Conservation (phyloP, 1,140 invertebrate genomes). For the Drosophila lacertosa region DNA sequence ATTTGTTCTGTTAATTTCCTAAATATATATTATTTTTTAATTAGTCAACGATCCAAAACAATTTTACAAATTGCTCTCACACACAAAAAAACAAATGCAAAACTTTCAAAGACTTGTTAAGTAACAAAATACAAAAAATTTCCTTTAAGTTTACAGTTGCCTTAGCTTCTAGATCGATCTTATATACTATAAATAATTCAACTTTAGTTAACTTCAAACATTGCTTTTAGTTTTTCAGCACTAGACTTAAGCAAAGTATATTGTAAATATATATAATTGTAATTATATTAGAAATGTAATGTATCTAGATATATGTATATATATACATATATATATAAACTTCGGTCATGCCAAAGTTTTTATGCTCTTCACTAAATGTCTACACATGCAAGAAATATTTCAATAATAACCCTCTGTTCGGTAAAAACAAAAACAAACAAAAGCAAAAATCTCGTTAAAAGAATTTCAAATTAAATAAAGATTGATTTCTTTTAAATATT, state of each 20-base stretch:
- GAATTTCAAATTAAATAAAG: slow-evolving; percentile 60
- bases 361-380: slow-evolving; percentile 62
- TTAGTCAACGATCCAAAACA: slow-evolving; percentile 10
- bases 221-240: slow-evolving; percentile 37
- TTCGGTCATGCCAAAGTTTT: slow-evolving; percentile 47
- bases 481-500: slow-evolving; percentile 49
- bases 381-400: slow-evolving; percentile 22
- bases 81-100: slow-evolving; percentile 6
- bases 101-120: slow-evolving; percentile 48
- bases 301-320: too few species aligned
- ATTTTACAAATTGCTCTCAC: slow-evolving; percentile 14
- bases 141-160: slow-evolving; percentile 40
- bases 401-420: slow-evolving; percentile 29
- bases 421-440: slow-evolving; percentile 1
- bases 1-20: not conserved
- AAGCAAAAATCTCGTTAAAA: slow-evolving; percentile 34
- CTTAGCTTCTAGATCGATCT: slow-evolving; percentile 38
- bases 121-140: slow-evolving; percentile 16
- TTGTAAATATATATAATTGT: slow-evolving; percentile 60
- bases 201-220: slow-evolving; percentile 34
- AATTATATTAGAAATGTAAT: slow-evolving; percentile 34
- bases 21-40: not conserved
- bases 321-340: too few species aligned
- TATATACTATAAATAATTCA: slow-evolving; percentile 12
- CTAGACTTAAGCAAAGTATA: slow-evolving; percentile 23